Base-by-base conservation (phyloP, 2,888 invertebrate genomes). In the Drosophila cracens region DNA sequence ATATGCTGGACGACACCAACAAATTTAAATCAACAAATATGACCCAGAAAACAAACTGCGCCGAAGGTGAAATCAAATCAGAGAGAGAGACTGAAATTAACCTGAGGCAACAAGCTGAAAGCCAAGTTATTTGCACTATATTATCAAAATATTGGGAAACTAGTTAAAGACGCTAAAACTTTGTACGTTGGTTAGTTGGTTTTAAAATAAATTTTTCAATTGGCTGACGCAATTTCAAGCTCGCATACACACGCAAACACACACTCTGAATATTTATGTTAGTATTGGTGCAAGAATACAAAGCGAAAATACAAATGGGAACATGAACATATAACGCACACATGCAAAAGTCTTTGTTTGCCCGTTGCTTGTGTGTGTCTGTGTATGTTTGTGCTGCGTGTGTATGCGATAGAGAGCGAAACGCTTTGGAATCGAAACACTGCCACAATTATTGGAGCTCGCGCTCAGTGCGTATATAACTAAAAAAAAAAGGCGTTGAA, bases 201-300 rank as follows among this genome's bases (percentile, higher is more conserved):
- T 31, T 57, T 57, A 21, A 84, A 77, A 81, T 79, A 69, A 4
- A 76, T 81, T 79, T 46, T 87, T 76, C 82, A 87, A 79, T 86
- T 84, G 90, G 90, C 90, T 90, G 90, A 90, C 90, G 90, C 90
- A 90, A 90, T 91, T 90, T 75, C 59, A 80, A 80, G 78, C 79
- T 81, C 48, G 64, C 67, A 74, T 72, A 29, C 38, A 68, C 57
- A 76, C 78, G 51, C 68, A 69, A 70, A 18, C 40, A 71, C 57
- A 82, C 77, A 68, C 70, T 31, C 13, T 48, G 53, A 69, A 33
- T 46, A 25, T 52, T 29, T 72, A 46, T 34, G 8, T 49, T 70
- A 33, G 83, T 80, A 63, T 83, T 75, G 52, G 77, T 81, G 64
- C 43, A 70, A 72, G 80, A 80, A 78, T 70, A 70, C 77, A 74